Evolutionary conservation across 2,888 invertebrate genomes (phyloP).

Genomic region (Argyresthia albistria): DNA sequence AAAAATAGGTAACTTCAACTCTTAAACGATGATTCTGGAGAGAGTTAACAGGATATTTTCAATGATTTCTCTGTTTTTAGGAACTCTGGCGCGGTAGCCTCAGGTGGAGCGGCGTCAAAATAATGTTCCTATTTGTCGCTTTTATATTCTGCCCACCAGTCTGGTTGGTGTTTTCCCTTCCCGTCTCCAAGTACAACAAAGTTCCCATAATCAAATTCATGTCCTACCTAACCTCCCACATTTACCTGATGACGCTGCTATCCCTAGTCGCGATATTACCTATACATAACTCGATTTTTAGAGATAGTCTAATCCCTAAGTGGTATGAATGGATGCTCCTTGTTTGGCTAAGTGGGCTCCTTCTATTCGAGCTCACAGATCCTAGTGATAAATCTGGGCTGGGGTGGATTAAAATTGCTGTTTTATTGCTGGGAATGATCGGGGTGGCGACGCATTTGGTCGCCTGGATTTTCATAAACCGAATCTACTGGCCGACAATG

Average conservation of each 20-base stretch:
- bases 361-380: constrained; percentile 97
- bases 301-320: constrained; percentile 86
- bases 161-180: constrained; percentile 96
- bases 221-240: constrained; percentile 98
- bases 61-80: constrained; percentile 55
- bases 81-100: constrained; percentile 98
- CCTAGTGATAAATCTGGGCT: constrained; percentile 98
- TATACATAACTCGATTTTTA: constrained; percentile 83
- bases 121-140: constrained; percentile 91
- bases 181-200: constrained; percentile 95
- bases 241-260: constrained; percentile 95
- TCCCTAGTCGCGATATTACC: constrained; percentile 92
- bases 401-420: constrained; percentile 93
- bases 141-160: constrained; percentile 96
- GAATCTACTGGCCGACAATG: constrained; percentile 85
- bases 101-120: constrained; percentile 97
- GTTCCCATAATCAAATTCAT: constrained; percentile 99
- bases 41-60: background rate
- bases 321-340: constrained; percentile 98
- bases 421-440: constrained; percentile 89
- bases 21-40: constrained; percentile 11
- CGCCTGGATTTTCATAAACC: constrained; percentile 79
- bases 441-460: constrained; percentile 92
- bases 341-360: constrained; percentile 94
- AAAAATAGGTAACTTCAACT: constrained; percentile 72